These are phyloP conservation scores for Equus przewalskii DNA, from an alignment of 2,113 vertebrate genomes.

Conservation along the genomic window DNA sequence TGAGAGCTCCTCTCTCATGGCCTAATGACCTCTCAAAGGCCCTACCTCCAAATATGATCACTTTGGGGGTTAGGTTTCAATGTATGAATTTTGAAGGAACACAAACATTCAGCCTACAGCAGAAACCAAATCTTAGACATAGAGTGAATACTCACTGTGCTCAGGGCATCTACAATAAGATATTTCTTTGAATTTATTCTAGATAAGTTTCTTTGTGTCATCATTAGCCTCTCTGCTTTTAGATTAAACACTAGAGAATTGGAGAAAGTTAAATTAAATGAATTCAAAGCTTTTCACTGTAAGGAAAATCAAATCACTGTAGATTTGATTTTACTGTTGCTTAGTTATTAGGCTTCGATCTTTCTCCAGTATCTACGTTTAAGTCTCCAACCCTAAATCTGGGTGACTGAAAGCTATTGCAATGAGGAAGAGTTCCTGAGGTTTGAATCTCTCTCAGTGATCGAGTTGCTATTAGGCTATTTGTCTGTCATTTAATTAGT, in stretches of 20 bases:
- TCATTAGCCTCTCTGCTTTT: not conserved
- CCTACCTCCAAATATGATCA: not conserved
- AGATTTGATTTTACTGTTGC: not conserved
- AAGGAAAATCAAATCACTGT: too few relatives aligned
- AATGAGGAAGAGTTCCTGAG: not conserved
- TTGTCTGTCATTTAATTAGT: not conserved
- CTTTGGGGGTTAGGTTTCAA: not conserved
- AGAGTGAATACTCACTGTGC: not conserved
- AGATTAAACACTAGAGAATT: not conserved
- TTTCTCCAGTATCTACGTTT: not conserved
- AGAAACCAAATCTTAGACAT: not conserved
- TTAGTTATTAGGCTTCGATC: not conserved
- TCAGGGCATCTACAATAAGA: not conserved
- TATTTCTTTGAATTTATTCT: not conserved
- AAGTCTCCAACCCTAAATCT: not conserved
- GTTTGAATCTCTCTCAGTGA: not conserved
- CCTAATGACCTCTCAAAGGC: not conserved
- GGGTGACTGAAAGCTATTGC: not conserved
- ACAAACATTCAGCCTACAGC: not conserved
- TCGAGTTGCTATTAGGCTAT: not conserved
- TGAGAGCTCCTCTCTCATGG: not conserved
- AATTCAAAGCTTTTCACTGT: not conserved
- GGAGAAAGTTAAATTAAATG: not conserved
- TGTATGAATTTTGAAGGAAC: not conserved
- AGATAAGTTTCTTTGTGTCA: not conserved